Percentiles rank a stretch among this genome's conserved stretches.
These are phyloP conservation scores for Rallus limicola DNA, from an alignment of 2,113 vertebrate genomes.

Conservation along the genomic window DNA sequence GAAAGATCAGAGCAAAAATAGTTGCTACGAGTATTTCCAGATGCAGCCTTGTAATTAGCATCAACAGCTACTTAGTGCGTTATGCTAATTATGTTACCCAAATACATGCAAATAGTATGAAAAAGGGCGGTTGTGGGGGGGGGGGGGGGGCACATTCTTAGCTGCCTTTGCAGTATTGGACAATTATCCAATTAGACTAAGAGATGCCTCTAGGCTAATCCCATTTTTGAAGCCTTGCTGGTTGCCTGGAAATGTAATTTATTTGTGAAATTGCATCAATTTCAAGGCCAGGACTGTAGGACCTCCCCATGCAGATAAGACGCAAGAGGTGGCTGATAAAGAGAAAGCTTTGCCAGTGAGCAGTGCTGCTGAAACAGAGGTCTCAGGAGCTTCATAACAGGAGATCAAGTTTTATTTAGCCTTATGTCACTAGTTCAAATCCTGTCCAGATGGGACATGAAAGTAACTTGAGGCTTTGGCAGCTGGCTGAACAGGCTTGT, in stretches of 20 bases:
- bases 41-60: constrained; percentile 19
- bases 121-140: background rate
- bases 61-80: background rate
- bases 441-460: background rate
- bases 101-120: background rate
- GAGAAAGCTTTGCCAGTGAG: background rate
- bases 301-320: background rate
- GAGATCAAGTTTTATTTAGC: background rate
- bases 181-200: background rate
- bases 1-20: constrained; percentile 2
- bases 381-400: background rate
- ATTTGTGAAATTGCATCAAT: background rate
- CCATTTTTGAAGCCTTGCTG: background rate
- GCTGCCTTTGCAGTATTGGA: background rate
- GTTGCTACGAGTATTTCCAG: constrained; percentile 3
- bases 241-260: background rate
- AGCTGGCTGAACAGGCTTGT: background rate
- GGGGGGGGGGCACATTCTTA: background rate
- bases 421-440: background rate
- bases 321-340: background rate
- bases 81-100: background rate
- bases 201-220: background rate
- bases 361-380: background rate
- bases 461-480: background rate
- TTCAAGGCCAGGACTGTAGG: background rate